Percentiles rank a stretch among this genome's conserved stretches.
Conservation (phyloP, 1,140 invertebrate genomes). For the Thaumatotibia leucotreta region DNA sequence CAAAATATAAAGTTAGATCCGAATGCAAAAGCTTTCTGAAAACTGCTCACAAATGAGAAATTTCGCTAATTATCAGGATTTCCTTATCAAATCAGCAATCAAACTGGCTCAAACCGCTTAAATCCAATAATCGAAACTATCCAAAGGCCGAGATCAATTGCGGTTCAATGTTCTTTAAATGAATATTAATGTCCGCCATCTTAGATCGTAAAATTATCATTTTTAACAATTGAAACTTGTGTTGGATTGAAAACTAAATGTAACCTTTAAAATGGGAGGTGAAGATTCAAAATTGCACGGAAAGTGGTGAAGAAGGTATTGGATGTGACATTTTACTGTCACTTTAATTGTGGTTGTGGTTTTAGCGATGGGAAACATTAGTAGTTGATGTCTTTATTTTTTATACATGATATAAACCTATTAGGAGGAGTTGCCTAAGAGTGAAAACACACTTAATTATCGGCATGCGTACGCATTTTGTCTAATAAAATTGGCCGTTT, state of each 20-base stretch:
- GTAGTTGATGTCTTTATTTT: neutral
- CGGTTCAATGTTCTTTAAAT: constrained; percentile 3
- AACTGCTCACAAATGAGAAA: no score
- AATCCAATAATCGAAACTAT: neutral
- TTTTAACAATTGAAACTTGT: constrained; percentile 3
- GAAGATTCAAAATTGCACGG: neutral
- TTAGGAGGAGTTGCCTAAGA: no score
- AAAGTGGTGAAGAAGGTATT: neutral
- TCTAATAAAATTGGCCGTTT: no score
- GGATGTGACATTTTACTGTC: neutral
- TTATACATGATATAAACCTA: no score
- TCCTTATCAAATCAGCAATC: neutral
- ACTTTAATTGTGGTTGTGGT: neutral
- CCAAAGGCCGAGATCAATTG: neutral
- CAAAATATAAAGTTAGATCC: no score
- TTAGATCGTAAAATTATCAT: constrained; percentile 3
- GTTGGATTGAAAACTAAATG: neutral
- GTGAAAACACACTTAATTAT: no score
- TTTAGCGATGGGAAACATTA: neutral
- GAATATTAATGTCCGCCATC: neutral
- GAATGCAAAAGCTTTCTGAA: no score
- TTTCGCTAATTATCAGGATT: no score
- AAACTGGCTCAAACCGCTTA: neutral
- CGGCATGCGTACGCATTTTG: no score
- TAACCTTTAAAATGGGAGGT: neutral